Conservation (phyloP, 2,113 vertebrate species). For the Limnothrissa miodon region DNA sequence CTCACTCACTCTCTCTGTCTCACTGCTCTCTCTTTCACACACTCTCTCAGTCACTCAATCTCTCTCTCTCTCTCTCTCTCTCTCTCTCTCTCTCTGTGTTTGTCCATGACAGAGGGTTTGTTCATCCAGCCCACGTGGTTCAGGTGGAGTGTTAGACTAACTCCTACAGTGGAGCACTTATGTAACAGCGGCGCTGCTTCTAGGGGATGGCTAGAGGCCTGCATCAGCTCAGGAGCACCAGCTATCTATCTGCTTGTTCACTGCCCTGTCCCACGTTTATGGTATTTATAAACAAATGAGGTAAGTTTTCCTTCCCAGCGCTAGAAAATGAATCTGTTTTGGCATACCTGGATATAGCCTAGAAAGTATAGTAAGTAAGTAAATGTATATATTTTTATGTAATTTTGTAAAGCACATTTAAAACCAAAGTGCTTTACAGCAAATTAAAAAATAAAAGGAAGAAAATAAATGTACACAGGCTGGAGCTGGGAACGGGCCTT, state of each 20-base stretch:
- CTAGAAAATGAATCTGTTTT: no score
- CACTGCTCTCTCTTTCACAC: background rate
- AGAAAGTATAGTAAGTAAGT: no score
- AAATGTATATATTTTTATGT: no score
- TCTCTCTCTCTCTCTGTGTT: background rate
- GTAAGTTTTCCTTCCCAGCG: background rate
- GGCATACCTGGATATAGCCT: no score
- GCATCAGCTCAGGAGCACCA: background rate
- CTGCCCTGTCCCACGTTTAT: background rate
- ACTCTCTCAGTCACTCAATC: background rate
- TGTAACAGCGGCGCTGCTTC: conserved; percentile 21
- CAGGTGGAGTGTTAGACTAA: background rate
- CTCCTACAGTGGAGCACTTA: background rate
- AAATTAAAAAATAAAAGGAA: no score
- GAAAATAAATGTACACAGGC: no score
- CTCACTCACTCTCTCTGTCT: background rate
- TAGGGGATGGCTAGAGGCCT: background rate
- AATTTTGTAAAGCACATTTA: no score
- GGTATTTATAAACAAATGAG: background rate
- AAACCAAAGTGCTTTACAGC: no score
- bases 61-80: background rate
- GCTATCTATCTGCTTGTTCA: background rate
- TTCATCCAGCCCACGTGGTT: background rate
- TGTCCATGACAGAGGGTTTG: background rate
- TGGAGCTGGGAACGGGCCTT: no score